Base-by-base conservation (phyloP, 2,888 invertebrate genomes). In the Caenorhabditis japonica region DNA sequence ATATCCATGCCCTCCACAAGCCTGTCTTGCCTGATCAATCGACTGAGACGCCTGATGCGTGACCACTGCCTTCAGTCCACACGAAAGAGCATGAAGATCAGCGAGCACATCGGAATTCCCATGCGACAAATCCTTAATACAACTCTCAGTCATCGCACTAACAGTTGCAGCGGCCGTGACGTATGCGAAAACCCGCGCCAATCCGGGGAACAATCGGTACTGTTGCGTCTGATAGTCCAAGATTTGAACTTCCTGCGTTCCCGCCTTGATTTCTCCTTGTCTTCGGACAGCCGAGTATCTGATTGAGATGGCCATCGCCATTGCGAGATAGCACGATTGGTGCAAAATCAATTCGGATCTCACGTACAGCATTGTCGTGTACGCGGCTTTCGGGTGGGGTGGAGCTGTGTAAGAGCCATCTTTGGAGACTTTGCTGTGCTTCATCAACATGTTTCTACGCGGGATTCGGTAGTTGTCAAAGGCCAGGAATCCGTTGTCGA, bases 1-100 rank as follows among this genome's bases (percentile, higher is more conserved):
- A 90, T 93, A 97, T 5, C 97, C 97, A 88, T 97, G 96, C 0
- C 97, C 97, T 53, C 97, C 97, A 89, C 97, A 97, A 13, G 95
- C 91, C 71, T 94, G 90, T 17, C 79, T 61, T 12, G 74, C 74
- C 12, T 91, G 91, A 89, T 97, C 96, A 25, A 95, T 92, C 36
- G 92, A 93, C 56, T 89, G 62, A 0, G 77, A 69, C 1, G 71
- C 47, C 62, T 84, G 71, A 58, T 71, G 71, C 7, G 79, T 79
- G 23, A 75, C 72, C 2, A 94, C 92, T 0, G 96, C 94, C 89
- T 97, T 97, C 70, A 97, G 89, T 85, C 95, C 95, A 87, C 95
- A 94, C 0, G 95, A 92, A 30, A 95, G 89, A 0, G 94, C 94
- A 89, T 97, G 97, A 43, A 95, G 88, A 93, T 94, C 88, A 39